Evolutionary conservation across 2,888 invertebrate species (phyloP).

Genomic region (Lasioglossum villosulum): DNA sequence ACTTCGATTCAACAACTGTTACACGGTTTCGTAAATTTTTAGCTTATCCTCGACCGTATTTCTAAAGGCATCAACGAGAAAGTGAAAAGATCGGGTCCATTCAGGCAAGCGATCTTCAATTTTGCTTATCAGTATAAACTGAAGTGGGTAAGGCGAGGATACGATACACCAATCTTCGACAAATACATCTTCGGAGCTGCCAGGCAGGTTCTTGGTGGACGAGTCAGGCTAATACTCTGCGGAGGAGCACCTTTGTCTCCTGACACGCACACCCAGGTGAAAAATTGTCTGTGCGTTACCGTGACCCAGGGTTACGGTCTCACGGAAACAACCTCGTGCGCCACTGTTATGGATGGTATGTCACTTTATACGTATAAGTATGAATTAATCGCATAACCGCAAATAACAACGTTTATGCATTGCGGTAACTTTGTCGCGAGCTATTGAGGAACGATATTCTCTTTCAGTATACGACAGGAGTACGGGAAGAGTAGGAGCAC

Average conservation of each 20-base stretch:
- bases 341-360: slow-evolving; percentile 92
- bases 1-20: neutral
- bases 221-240: slow-evolving; percentile 93
- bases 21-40: slow-evolving; percentile 66
- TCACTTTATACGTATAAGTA: slow-evolving; percentile 56
- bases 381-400: too few relatives aligned
- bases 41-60: slow-evolving; percentile 98
- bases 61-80: slow-evolving; percentile 98
- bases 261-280: slow-evolving; percentile 97
- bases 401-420: neutral
- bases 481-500: slow-evolving; percentile 95
- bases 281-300: slow-evolving; percentile 95
- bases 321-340: slow-evolving; percentile 98
- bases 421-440: neutral
- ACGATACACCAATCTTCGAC: slow-evolving; percentile 92
- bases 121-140: slow-evolving; percentile 98
- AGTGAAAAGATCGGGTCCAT: slow-evolving; percentile 92
- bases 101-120: slow-evolving; percentile 94
- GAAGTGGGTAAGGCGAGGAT: slow-evolving; percentile 93
- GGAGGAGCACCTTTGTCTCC: slow-evolving; percentile 98
- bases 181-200: slow-evolving; percentile 87
- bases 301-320: slow-evolving; percentile 98
- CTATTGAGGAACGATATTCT: neutral
- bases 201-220: slow-evolving; percentile 93
- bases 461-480: slow-evolving; percentile 87